phyloP scores from a whole-genome alignment of 2,888 invertebrate species.

The Sinopyrophorus schimmeli region DNA sequence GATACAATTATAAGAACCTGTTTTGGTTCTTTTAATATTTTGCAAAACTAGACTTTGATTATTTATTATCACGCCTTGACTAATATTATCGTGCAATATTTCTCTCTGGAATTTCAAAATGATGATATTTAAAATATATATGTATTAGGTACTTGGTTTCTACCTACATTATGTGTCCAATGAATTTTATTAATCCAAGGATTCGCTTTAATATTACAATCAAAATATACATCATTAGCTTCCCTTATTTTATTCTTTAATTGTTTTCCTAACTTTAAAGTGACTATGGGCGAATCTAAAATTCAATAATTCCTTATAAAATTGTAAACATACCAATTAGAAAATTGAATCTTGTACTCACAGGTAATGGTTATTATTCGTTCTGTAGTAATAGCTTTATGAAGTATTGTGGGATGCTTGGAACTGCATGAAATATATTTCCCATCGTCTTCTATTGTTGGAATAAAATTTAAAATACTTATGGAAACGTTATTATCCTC shows the following conservation, averaged over 20 bases:
- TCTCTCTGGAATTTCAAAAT: conserved; percentile 63
- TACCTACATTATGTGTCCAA: conserved; percentile 76
- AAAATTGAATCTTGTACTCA: no score
- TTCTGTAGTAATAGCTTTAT: conserved; percentile 74
- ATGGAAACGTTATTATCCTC: conserved; percentile 75
- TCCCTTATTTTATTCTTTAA: conserved; percentile 81
- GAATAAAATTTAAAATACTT: conserved; percentile 75
- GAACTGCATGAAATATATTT: conserved; percentile 76
- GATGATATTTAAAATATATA: neutral
- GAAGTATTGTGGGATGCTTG: conserved; percentile 73
- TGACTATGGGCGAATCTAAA: conserved; percentile 87
- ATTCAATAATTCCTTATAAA: no score
- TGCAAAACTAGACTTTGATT: conserved; percentile 88
- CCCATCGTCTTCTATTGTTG: conserved; percentile 79
- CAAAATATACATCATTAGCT: conserved; percentile 88
- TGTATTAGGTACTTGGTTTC: conserved; percentile 1
- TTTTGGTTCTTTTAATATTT: conserved; percentile 72
- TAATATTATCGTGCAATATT: conserved; percentile 76
- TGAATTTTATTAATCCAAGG: conserved; percentile 80
- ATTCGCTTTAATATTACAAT: conserved; percentile 86
- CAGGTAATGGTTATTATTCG: conserved; percentile 83
- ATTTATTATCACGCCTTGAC: conserved; percentile 80
- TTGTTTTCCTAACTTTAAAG: conserved; percentile 81
- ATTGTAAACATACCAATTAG: no score
- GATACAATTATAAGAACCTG: conserved; percentile 84